Percentiles rank a stretch among this genome's conserved stretches.
Evolutionary conservation across 2,888 invertebrate genomes (phyloP).

Genomic region (Cephus runcator): DNA sequence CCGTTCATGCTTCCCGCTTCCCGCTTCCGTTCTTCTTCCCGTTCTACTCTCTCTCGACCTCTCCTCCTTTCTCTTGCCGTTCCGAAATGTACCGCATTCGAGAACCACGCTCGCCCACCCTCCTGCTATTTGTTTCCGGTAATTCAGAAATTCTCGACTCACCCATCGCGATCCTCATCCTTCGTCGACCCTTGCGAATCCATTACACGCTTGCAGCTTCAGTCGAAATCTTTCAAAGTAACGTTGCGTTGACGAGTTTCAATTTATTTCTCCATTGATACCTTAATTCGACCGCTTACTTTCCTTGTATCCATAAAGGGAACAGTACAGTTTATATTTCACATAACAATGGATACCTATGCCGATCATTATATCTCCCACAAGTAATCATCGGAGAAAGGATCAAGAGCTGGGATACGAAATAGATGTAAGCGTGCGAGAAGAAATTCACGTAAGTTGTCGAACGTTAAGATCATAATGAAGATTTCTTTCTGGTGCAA

Average conservation of each 20-base stretch:
- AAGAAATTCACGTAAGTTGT: background rate
- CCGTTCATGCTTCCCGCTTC: background rate
- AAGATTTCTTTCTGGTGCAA: background rate
- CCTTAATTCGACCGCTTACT: background rate
- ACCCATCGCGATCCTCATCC: constrained; percentile 14
- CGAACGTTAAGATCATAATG: background rate
- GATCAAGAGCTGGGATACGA: background rate
- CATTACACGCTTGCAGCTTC: constrained; percentile 16
- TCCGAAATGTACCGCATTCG: background rate
- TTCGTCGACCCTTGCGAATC: background rate
- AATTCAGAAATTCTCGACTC: constrained; percentile 43
- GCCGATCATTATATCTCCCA: background rate
- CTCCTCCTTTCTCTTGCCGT: background rate
- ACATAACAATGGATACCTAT: background rate
- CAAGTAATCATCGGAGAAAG: background rate
- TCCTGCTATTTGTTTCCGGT: constrained; percentile 46
- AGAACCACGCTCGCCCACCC: constrained; percentile 9
- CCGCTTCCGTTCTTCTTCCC: background rate
- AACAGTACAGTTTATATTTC: background rate
- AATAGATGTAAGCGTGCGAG: background rate
- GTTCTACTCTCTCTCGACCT: background rate
- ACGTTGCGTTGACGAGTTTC: constrained; percentile 17
- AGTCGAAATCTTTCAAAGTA: constrained; percentile 19
- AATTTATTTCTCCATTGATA: constrained; percentile 12
- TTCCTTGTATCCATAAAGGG: background rate